These are phyloP conservation scores for Zaprionus vittiger DNA, from an alignment of 1,140 invertebrate species.

Conservation along the genomic window DNA sequence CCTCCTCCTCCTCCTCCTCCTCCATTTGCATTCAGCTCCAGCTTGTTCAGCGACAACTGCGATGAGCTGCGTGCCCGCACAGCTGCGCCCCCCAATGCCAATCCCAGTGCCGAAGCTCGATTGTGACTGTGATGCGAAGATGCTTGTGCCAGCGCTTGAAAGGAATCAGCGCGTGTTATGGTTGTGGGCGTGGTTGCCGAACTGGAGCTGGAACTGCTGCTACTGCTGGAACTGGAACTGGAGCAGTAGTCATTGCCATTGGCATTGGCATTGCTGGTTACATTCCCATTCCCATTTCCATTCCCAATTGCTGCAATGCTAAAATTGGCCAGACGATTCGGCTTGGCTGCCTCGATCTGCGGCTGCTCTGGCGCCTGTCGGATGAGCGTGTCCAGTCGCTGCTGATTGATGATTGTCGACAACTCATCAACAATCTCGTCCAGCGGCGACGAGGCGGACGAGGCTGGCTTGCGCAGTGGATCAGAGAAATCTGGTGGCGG, in stretches of 20 bases:
- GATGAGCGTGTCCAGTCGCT: slow-evolving; percentile 76
- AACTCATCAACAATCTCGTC: slow-evolving; percentile 77
- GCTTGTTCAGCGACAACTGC: slow-evolving; percentile 65
- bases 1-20: not conserved
- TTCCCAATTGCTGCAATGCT: slow-evolving; percentile 59
- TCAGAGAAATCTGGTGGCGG: slow-evolving; percentile 82
- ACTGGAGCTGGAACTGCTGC: not conserved
- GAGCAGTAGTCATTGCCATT: slow-evolving; percentile 20
- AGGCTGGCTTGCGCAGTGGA: slow-evolving; percentile 6
- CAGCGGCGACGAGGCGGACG: slow-evolving; percentile 47
- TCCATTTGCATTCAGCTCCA: slow-evolving; percentile 50
- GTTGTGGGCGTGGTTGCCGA: not conserved
- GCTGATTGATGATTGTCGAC: slow-evolving; percentile 71
- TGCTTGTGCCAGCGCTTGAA: slow-evolving; percentile 51
- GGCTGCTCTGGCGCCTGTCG: slow-evolving; percentile 54
- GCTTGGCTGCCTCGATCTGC: slow-evolving; percentile 76
- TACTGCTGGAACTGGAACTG: slow-evolving; percentile 17
- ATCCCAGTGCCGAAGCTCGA: not conserved
- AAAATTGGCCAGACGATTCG: slow-evolving; percentile 76
- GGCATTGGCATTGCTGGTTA: not conserved
- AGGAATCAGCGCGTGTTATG: slow-evolving; percentile 68
- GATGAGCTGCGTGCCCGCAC: slow-evolving; percentile 69
- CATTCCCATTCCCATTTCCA: not conserved
- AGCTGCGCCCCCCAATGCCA: not conserved
- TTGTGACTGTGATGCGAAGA: slow-evolving; percentile 10